These are phyloP conservation scores for Neoascia interrupta DNA, from an alignment of 2,888 invertebrate genomes.

Conservation along the genomic window DNA sequence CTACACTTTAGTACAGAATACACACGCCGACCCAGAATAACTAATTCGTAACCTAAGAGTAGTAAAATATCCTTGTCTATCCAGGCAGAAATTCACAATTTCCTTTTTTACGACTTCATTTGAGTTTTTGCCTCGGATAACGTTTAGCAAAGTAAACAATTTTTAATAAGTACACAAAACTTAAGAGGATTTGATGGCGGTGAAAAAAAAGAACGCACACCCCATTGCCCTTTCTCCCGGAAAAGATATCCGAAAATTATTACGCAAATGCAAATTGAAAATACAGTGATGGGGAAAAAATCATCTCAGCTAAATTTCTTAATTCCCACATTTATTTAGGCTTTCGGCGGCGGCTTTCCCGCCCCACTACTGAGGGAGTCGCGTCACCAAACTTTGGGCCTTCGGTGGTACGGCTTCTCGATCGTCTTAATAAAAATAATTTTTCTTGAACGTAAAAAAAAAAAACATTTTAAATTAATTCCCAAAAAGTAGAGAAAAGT, in stretches of 20 bases:
- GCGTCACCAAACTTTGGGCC: too few species aligned
- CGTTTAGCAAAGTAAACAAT: slow-evolving; percentile 47
- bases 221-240: slow-evolving; percentile 15
- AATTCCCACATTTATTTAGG: slow-evolving; percentile 23
- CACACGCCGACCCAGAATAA: background rate
- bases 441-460: too few species aligned
- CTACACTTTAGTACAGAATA: too few species aligned
- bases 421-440: slow-evolving; percentile 25
- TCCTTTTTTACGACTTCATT: slow-evolving; percentile 30
- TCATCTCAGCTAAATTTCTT: slow-evolving; percentile 23
- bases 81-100: slow-evolving; percentile 16
- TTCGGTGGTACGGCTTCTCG: too few species aligned
- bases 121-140: slow-evolving; percentile 10
- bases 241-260: slow-evolving; percentile 50
- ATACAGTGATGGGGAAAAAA: slow-evolving; percentile 28
- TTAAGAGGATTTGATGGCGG: slow-evolving; percentile 8
- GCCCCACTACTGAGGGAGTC: slow-evolving; percentile 1
- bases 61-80: slow-evolving; percentile 32
- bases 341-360: background rate
- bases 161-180: slow-evolving; percentile 53
- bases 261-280: slow-evolving; percentile 58
- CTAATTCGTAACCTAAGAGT: slow-evolving; percentile 7
- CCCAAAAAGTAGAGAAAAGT: slow-evolving; percentile 16
- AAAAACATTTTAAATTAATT: slow-evolving; percentile 26
- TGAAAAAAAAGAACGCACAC: slow-evolving; percentile 3